Conservation (phyloP, 2,113 vertebrate species). For the Rhea americana region DNA sequence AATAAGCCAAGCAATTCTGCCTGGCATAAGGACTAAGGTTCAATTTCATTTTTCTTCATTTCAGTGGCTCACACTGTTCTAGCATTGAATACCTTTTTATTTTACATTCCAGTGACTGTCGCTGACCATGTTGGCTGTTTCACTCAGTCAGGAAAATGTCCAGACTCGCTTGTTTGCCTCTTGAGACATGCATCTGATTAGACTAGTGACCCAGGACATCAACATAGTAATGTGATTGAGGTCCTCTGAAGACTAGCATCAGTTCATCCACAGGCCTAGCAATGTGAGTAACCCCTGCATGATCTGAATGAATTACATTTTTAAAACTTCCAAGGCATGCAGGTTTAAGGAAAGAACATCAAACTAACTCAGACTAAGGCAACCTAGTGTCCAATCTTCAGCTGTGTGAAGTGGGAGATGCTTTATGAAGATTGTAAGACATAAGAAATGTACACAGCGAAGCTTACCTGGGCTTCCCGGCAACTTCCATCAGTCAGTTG, state of each 20-base stretch:
- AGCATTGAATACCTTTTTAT: neutral
- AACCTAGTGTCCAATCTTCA: neutral
- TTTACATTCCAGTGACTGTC: neutral
- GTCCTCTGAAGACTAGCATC: neutral
- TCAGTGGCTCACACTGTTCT: neutral
- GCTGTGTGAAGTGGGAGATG: neutral
- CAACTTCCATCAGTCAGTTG: neutral
- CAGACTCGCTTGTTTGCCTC: neutral
- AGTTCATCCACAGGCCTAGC: neutral
- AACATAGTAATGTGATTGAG: neutral
- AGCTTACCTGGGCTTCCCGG: neutral
- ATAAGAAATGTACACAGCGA: neutral
- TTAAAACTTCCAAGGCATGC: neutral
- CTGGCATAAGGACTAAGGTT: neutral
- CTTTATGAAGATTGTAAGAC: neutral
- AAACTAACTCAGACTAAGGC: neutral
- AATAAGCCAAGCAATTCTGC: neutral
- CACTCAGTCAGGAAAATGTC: neutral
- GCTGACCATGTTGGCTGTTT: neutral
- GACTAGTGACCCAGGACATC: neutral
- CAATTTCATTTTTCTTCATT: neutral
- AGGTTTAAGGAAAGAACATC: neutral
- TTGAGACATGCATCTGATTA: neutral
- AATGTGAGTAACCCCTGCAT: neutral
- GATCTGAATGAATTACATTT: neutral